Evolutionary conservation across 1,140 invertebrate genomes (phyloP).

Genomic region (Acyrthosiphon pisum): DNA sequence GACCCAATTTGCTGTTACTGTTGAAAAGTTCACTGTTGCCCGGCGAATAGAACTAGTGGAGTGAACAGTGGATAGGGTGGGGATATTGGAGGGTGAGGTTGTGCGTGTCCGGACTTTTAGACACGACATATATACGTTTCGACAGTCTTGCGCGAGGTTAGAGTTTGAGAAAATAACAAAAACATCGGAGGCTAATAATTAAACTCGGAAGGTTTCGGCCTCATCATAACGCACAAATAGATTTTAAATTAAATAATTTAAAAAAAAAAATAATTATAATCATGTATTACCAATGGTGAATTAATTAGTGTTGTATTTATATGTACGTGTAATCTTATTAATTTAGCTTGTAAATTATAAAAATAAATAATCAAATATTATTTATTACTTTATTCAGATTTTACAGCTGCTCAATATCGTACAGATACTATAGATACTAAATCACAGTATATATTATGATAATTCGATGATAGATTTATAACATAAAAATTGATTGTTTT

Average conservation of each 20-base stretch:
- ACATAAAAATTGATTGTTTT: not conserved
- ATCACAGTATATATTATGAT: not conserved
- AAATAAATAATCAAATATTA: not conserved
- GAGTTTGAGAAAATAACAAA: constrained; percentile 47
- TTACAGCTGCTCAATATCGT: not conserved
- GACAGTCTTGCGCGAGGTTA: constrained; percentile 28
- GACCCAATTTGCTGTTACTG: constrained; percentile 40
- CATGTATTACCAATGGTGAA: not conserved
- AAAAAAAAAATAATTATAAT: not conserved
- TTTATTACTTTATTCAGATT: not conserved
- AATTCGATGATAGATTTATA: not conserved
- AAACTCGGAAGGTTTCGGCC: not conserved
- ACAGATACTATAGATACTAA: not conserved
- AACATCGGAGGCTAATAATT: constrained; percentile 27
- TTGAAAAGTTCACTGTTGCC: constrained; percentile 52
- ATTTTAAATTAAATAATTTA: not conserved
- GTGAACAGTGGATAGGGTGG: not conserved
- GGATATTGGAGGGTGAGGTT: not conserved
- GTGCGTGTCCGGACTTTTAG: constrained; percentile 51
- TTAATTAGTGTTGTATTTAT: not conserved
- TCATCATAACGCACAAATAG: not conserved
- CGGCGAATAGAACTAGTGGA: not conserved
- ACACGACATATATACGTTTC: constrained; percentile 51
- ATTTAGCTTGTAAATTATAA: too few species aligned
- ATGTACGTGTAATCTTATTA: not conserved